Percentiles rank a stretch among this genome's conserved stretches.
These are phyloP conservation scores for Babyrousa celebensis DNA, from an alignment of 2,797 vertebrate genomes.

Conservation along the genomic window DNA sequence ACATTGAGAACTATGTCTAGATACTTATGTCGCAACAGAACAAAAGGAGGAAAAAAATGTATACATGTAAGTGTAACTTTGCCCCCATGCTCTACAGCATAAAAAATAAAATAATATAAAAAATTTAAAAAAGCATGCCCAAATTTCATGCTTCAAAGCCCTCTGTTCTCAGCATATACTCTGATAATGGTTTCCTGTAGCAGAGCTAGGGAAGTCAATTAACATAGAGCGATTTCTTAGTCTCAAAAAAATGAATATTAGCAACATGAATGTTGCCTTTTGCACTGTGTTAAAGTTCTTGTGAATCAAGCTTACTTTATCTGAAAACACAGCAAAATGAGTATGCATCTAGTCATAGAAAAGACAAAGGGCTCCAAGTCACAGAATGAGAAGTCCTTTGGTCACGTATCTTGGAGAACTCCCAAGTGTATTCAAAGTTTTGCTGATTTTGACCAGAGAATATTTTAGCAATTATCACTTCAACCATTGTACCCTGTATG, in stretches of 20 bases:
- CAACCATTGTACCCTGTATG: not conserved
- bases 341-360: not conserved
- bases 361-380: not conserved
- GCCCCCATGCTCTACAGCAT: too few relatives aligned
- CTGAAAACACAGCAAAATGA: not conserved
- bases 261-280: constrained; percentile 56
- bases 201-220: not conserved
- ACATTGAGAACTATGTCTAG: too few relatives aligned
- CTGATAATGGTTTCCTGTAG: constrained; percentile 47
- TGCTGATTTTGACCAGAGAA: constrained; percentile 63
- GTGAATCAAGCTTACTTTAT: not conserved
- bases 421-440: constrained; percentile 36
- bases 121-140: not conserved
- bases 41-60: too few relatives aligned
- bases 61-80: too few relatives aligned
- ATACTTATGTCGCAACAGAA: too few relatives aligned
- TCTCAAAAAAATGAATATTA: constrained; percentile 57
- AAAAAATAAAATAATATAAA: too few relatives aligned
- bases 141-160: constrained; percentile 61
- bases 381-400: not conserved
- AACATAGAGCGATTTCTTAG: constrained; percentile 53
- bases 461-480: not conserved
- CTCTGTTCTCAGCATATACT: constrained; percentile 36
- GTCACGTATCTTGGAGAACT: constrained; percentile 38
- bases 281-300: constrained; percentile 59